A percentile compares a stretch with the other conserved stretches of the same genome.
phyloP scores from a whole-genome alignment of 1,140 invertebrate species.

The Stenopsyche tienmushanensis region DNA sequence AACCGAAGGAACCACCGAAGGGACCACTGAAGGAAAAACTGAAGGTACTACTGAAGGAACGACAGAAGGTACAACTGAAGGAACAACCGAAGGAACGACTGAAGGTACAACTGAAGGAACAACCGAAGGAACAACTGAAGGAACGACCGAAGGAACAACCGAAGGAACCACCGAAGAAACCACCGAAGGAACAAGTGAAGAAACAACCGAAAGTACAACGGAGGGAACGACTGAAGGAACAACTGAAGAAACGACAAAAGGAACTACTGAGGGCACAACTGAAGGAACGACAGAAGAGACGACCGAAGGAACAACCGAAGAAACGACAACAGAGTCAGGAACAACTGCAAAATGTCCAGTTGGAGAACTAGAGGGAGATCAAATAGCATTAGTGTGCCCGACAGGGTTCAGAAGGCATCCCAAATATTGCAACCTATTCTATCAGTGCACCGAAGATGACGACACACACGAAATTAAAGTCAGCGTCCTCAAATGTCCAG shows the following conservation, averaged over 20 bases:
- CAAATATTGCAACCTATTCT: conserved; percentile 80
- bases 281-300: conserved; percentile 41
- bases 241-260: conserved; percentile 37
- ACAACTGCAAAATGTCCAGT: conserved; percentile 50
- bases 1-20: conserved; percentile 34
- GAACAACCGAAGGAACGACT: conserved; percentile 29
- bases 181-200: conserved; percentile 17
- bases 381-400: conserved; percentile 72
- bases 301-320: conserved; percentile 38
- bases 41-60: conserved; percentile 35
- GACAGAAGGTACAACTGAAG: conserved; percentile 37
- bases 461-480: conserved; percentile 68
- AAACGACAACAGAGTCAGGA: conserved; percentile 43
- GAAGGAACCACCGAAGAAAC: conserved; percentile 6
- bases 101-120: background rate
- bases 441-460: conserved; percentile 71
- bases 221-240: conserved; percentile 21
- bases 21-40: conserved; percentile 22
- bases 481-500: conserved; percentile 71
- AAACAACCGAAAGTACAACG: conserved; percentile 13
- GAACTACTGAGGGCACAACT: conserved; percentile 44
- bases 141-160: background rate
- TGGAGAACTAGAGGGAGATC: conserved; percentile 60
- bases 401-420: conserved; percentile 81
- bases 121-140: conserved; percentile 6